Evolutionary conservation across 2,797 vertebrate genomes (phyloP), one percentile per base, ranked within the genome.

Genomic region (Cossypha polioptera): DNA sequence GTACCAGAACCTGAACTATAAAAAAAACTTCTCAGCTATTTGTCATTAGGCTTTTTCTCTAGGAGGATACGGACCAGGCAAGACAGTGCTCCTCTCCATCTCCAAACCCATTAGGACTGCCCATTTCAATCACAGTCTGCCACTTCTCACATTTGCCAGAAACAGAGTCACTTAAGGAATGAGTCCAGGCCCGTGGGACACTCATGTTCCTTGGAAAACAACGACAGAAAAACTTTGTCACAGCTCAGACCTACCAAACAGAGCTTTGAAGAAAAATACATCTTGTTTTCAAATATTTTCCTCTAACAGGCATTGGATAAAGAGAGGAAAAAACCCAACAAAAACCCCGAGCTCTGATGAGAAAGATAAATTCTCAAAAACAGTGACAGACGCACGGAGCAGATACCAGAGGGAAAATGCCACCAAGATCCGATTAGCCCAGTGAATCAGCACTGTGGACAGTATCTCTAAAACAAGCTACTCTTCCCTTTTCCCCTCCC

Each of bases 331-430:
- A 91, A 71, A 19, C 0, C 8, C 28, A 88, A 58, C 35, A 88
- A 72, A 94, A 96, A 35, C 3, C 6, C 47, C 84, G 88, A 85
- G 68, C 24, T 92, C 80, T 92, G 95, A 96, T 95, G 77, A 95
- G 50, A 85, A 94, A 96, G 97, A 97, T 97, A 96, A 97, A 91
- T 88, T 94, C 81, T 95, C 59, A 94, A 96, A 93, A 95, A 54
- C 91, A 94, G 42, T 35, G 90, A 92, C 96, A 96, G 95, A 94
- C 66, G 16, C 43, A 31, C 90, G 50, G 45, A 74, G 65, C 55
- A 97, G 96, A 97, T 97, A 97, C 55, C 13, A 4, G 91, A 84
- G 63, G 86, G 51, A 79, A 94, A 97, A 92, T 0, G 45, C 87
- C 89, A 94, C 92, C 53, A 26, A 92, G 94, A 95, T 94, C 71